Evolutionary conservation across 2,113 vertebrate genomes (phyloP).

Genomic region (Haemorhous mexicanus): DNA sequence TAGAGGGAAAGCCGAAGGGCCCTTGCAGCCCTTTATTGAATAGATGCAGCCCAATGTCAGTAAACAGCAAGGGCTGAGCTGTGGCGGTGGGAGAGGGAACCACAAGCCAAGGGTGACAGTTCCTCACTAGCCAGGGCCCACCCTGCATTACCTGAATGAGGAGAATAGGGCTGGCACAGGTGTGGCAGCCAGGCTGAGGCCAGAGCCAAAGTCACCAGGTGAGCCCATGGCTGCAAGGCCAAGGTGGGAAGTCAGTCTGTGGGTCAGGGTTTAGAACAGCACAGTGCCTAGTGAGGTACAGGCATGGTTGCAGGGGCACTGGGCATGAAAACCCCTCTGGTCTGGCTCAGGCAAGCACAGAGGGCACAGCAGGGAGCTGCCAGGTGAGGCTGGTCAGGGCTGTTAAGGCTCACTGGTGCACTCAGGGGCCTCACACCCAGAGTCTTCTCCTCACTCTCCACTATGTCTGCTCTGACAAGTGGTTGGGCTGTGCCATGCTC

Average conservation of each 20-base stretch:
- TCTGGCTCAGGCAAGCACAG: not conserved
- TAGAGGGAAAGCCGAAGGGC: not conserved
- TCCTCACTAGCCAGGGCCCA: not conserved
- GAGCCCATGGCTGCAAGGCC: accelerated
- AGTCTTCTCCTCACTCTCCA: not conserved
- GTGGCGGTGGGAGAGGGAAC: not conserved
- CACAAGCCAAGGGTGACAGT: accelerated
- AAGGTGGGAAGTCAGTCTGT: not conserved
- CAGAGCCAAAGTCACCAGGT: not conserved
- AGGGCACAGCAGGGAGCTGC: not conserved
- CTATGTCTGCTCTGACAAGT: not conserved
- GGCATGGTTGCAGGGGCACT: not conserved
- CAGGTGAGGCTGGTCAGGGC: not conserved
- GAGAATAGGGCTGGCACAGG: not conserved
- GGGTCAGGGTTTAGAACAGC: not conserved
- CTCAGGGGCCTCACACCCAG: no score
- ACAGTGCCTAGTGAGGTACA: not conserved
- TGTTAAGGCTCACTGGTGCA: not conserved
- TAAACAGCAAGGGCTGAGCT: not conserved
- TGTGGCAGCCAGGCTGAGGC: not conserved
- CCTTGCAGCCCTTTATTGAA: not conserved
- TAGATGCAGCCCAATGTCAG: not conserved
- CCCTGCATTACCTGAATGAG: not conserved
- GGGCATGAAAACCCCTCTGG: not conserved
- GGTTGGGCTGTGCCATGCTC: not conserved